Base-by-base conservation (phyloP, 37 sponge, comb jelly and placozoan species). In the Axinella damicornis region DNA sequence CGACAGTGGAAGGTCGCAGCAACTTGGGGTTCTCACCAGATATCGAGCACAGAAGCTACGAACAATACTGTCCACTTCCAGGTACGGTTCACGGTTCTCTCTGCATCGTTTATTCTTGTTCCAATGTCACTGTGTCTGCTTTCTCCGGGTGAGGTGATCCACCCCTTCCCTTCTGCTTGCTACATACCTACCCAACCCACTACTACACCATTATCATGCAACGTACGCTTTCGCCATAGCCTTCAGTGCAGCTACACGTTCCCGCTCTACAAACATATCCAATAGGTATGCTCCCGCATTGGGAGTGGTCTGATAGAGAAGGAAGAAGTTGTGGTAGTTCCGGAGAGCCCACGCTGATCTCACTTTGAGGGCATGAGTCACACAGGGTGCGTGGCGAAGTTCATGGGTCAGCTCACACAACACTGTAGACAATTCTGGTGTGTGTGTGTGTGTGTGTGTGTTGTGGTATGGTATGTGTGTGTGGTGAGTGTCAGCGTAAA, bases 191-290 rank as follows among this genome's bases (percentile, higher is more conserved):
- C 24, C 30, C 19, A 6, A n/a, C 33, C 68, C 27, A 21, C 68
- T 39, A 32, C 33, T 56, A 5, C 1, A 54, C 28, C 57, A 2
- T 27, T 59, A 28, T 38, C 41, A 78, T 39, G 31, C 22, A 22
- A 94, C 97, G 22, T 97, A 99, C 90, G 98, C 92, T 86, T 92
- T 97, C 54, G 77, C 38, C 39, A 99, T 91, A 15, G 34, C 87
- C 69, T 73, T 88, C 53, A 99, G 74, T 22, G 98, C 96, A 24
- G 52, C 38, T 56, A 71, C 83, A 34, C 99, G 77, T 69, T 97
- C 98, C 33, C 99, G 87, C 55, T 83, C 78, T 12, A 99, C 70
- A 88, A 95, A 99, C 92, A 92, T 76, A 56, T 97, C 86, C 66
- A 99, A 68, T 30, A 99, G 85, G 24, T 83, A 86, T 25, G 85